These are phyloP conservation scores for Thalassoma bifasciatum DNA, from an alignment of 2,113 vertebrate genomes.

Conservation along the genomic window DNA sequence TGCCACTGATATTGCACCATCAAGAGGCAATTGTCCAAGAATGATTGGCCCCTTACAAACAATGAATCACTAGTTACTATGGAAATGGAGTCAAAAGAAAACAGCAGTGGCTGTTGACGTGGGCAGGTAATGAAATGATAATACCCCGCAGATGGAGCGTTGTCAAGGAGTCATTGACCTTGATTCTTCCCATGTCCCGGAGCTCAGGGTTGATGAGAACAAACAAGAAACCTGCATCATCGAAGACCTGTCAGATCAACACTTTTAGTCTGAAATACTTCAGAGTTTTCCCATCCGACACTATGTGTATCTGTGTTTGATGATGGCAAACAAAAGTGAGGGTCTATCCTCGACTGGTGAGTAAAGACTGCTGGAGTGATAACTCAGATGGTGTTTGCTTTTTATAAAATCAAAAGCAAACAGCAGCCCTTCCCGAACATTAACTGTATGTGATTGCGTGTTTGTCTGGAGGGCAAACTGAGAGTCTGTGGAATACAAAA, in stretches of 20 bases:
- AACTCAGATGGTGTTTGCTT: slow-evolving; percentile 67
- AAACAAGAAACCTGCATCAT: slow-evolving; percentile 46
- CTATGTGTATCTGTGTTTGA: slow-evolving; percentile 40
- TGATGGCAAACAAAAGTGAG: slow-evolving; percentile 39
- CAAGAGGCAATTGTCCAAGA: slow-evolving; percentile 72
- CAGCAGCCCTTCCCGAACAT: slow-evolving; percentile 63
- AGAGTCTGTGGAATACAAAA: slow-evolving; percentile 66
- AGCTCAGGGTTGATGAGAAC: slow-evolving; percentile 64
- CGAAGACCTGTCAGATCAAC: slow-evolving; percentile 53
- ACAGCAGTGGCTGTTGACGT: slow-evolving; percentile 59
- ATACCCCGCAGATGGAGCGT: slow-evolving; percentile 73
- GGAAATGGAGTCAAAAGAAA: slow-evolving; percentile 77
- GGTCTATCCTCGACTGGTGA: slow-evolving; percentile 36
- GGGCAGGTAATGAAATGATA: slow-evolving; percentile 80
- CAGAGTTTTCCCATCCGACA: slow-evolving; percentile 2
- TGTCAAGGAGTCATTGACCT: slow-evolving; percentile 82
- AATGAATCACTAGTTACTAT: slow-evolving; percentile 80
- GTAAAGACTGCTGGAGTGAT: slow-evolving; percentile 61
- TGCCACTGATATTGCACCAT: slow-evolving; percentile 67
- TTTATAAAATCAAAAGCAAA: slow-evolving; percentile 67
- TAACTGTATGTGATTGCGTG: slow-evolving; percentile 65
- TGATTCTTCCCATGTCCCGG: slow-evolving; percentile 66
- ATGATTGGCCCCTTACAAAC: slow-evolving; percentile 70
- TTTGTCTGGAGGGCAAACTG: slow-evolving; percentile 70
- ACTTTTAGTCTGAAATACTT: slow-evolving; percentile 36